Evolutionary conservation across 2,797 vertebrate species (phyloP).

Genomic region (Eulemur rubriventer): DNA sequence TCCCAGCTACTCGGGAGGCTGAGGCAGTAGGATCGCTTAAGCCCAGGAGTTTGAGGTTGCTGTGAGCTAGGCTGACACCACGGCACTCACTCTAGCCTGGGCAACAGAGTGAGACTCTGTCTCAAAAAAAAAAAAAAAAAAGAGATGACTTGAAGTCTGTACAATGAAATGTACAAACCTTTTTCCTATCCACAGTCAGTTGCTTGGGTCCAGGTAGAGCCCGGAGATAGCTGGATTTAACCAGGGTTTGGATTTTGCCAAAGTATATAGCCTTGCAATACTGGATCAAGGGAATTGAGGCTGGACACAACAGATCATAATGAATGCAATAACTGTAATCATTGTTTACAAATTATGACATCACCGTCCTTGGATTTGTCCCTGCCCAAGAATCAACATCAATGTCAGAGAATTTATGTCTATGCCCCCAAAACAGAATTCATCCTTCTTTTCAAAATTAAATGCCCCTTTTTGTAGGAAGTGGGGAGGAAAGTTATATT

Average conservation of each 20-base stretch:
- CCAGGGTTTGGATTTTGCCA: background rate
- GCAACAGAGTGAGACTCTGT: too few relatives aligned
- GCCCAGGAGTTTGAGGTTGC: too few relatives aligned
- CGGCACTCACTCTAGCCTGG: too few relatives aligned
- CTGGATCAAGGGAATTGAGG: background rate
- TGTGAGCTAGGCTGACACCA: too few relatives aligned
- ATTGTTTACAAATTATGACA: background rate
- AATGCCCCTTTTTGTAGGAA: background rate
- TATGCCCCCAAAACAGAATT: background rate
- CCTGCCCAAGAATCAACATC: background rate
- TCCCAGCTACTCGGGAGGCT: too few relatives aligned
- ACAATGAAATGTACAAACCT: background rate
- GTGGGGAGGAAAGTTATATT: background rate
- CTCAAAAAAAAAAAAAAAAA: background rate
- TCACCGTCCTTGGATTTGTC: background rate
- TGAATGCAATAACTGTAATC: background rate
- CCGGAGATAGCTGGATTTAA: background rate
- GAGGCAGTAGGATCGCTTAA: too few relatives aligned
- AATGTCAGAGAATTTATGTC: slow-evolving; percentile 1
- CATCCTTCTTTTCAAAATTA: slow-evolving; percentile 4
- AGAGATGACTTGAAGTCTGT: background rate
- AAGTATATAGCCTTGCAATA: slow-evolving; percentile 2
- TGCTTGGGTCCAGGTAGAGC: background rate
- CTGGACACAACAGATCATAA: background rate
- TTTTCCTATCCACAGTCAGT: background rate